These are phyloP conservation scores for Chamaea fasciata DNA, from an alignment of 2,113 vertebrate genomes.

Conservation along the genomic window DNA sequence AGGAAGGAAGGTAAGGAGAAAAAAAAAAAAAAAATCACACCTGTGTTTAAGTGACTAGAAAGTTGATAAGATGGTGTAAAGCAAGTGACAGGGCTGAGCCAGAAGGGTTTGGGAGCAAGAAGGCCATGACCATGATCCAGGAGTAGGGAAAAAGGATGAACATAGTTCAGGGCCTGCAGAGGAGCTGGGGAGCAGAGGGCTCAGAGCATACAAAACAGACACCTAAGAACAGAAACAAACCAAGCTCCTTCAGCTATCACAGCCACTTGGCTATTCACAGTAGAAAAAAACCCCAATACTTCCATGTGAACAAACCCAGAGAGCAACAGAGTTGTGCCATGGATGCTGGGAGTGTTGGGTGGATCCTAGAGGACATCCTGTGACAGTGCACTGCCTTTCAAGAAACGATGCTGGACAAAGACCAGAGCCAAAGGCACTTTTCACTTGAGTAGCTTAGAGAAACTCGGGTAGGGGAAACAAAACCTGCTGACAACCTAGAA, in stretches of 20 bases:
- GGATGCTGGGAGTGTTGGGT: neutral
- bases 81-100: neutral
- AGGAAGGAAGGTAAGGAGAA: fast-evolving
- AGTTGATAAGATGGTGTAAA: neutral
- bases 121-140: fast-evolving
- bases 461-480: neutral
- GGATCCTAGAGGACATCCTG: neutral
- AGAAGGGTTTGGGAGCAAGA: neutral
- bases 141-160: neutral
- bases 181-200: neutral
- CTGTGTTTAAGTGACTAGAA: neutral
- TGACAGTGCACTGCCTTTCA: neutral
- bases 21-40: neutral
- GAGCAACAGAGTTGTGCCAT: neutral
- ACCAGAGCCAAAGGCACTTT: neutral
- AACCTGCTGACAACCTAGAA: neutral
- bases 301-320: neutral
- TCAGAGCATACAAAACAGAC: neutral
- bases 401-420: neutral
- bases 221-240: neutral
- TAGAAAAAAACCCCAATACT: fast-evolving
- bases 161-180: neutral
- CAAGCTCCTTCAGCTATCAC: neutral
- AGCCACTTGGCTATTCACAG: neutral
- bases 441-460: neutral